Evolutionary conservation across 2,888 invertebrate genomes (phyloP).

Genomic region (Tineola bisselliella): DNA sequence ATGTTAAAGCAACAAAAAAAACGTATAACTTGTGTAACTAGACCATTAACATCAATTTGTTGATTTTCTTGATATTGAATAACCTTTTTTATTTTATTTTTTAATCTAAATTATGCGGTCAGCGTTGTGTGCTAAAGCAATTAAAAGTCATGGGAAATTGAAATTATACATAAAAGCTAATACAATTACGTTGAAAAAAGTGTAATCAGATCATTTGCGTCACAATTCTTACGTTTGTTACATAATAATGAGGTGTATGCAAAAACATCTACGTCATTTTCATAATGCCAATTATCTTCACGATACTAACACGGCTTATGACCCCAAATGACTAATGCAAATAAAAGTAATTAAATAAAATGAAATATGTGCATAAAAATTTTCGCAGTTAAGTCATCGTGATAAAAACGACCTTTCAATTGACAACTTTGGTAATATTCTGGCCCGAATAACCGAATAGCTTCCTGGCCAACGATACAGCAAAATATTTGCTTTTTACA

Average conservation of each 20-base stretch:
- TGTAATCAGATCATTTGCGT: constrained; percentile 10
- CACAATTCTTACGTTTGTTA: constrained; percentile 1
- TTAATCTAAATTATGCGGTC: neutral
- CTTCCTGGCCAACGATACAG: neutral
- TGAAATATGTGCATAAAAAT: neutral
- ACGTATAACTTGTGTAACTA: constrained; percentile 2
- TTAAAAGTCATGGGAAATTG: constrained; percentile 3
- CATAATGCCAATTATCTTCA: neutral
- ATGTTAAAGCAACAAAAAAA: neutral
- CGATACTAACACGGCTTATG: neutral
- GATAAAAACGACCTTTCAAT: neutral
- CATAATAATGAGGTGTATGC: neutral
- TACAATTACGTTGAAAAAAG: neutral
- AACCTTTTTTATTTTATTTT: neutral
- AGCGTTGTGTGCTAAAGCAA: neutral
- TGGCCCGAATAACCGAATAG: neutral
- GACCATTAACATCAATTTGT: constrained; percentile 1
- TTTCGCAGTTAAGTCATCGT: neutral
- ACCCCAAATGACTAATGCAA: constrained; percentile 1
- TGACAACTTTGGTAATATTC: neutral
- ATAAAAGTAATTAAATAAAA: neutral
- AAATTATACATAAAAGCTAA: neutral
- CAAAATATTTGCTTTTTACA: neutral
- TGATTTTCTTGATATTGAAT: neutral
- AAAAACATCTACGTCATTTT: neutral